Base-by-base conservation (phyloP, 2,888 invertebrate species). In the Cosmorhoe ocellata region DNA sequence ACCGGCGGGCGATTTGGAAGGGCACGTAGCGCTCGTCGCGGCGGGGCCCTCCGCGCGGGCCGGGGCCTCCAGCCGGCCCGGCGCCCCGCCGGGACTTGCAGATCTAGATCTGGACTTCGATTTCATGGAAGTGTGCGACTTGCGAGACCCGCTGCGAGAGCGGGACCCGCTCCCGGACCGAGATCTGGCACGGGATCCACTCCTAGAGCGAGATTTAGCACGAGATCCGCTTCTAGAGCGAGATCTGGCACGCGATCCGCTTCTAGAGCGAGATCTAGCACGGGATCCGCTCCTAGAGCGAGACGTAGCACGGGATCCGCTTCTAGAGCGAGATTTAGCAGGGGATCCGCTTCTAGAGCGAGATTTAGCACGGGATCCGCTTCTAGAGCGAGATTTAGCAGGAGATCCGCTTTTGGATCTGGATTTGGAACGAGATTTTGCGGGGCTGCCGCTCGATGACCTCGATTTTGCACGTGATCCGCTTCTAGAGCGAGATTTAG, bases 141-240 rank as follows among this genome's bases (percentile, higher is more conserved):
- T 11, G 10, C 11, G 51, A 11, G 77, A 72, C 0, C 66, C 57
- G 11, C 59, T 58, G n/a, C 27, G n/a, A 0, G 37, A 32, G 8
- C 73, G 39, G 7, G 24, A 24, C 1, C 24, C 24, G 7, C 18
- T 18, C 18, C 18, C 5, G 18, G 18, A 18, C 3, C 18, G 18
- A 7, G 36, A 44, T 12, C 37, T 36, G 5, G 44, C 34, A 6
- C 18, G 34, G n/a, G 55, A 50, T 7, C 36, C 31, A 22, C 55
- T 55, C 13, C 45, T 37, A 1, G 56, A 52, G 28, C 50, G 43
- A 5, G 54, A 58, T 32, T 50, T 55, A 9, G 37, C 39, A 1
- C 63, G 55, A 0, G 70, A 67, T 4, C 59, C 66, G 33, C 69
- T 66, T 13, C 64, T 40, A 1, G 71, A 69, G 7, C 69, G 48